A percentile compares a stretch with the other conserved stretches of the same genome.
Conservation (phyloP, 92 coral and sea anemone genomes). For the Paramuricea clavata region DNA sequence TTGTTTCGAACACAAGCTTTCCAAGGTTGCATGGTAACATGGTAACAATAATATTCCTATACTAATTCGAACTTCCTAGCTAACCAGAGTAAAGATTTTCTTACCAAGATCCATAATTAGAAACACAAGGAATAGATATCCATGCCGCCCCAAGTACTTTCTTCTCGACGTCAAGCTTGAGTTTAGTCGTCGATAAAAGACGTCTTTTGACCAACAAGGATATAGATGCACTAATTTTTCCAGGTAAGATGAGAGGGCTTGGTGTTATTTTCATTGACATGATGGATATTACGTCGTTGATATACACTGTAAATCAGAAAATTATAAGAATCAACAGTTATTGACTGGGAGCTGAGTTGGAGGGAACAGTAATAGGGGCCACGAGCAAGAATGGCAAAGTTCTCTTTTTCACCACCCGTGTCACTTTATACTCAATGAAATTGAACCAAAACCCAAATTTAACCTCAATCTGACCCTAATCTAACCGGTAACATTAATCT, state of each 20-base stretch:
- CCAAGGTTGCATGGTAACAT: no score
- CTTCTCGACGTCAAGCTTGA: constrained; percentile 66
- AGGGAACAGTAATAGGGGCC: no score
- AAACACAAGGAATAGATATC: constrained; percentile 67
- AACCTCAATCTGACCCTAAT: no score
- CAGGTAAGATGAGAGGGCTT: constrained; percentile 68
- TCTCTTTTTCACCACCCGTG: no score
- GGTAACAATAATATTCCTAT: no score
- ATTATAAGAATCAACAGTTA: background rate
- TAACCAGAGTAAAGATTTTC: background rate
- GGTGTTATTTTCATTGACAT: constrained; percentile 57
- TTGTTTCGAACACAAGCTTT: no score
- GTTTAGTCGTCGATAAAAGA: constrained; percentile 59
- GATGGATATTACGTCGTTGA: constrained; percentile 43
- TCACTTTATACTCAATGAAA: no score
- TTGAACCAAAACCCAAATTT: no score
- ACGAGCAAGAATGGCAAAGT: no score
- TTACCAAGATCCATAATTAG: constrained; percentile 69
- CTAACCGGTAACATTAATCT: no score
- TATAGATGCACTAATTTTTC: constrained; percentile 61
- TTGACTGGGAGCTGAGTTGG: no score
- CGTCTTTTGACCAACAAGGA: constrained; percentile 60
- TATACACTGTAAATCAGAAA: constrained; percentile 21
- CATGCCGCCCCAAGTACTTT: constrained; percentile 42
- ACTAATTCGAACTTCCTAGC: constrained; percentile 63